A percentile compares a stretch with the other conserved stretches of the same genome.
phyloP scores from a whole-genome alignment of 1,140 invertebrate species.

The Nebria ingens region DNA sequence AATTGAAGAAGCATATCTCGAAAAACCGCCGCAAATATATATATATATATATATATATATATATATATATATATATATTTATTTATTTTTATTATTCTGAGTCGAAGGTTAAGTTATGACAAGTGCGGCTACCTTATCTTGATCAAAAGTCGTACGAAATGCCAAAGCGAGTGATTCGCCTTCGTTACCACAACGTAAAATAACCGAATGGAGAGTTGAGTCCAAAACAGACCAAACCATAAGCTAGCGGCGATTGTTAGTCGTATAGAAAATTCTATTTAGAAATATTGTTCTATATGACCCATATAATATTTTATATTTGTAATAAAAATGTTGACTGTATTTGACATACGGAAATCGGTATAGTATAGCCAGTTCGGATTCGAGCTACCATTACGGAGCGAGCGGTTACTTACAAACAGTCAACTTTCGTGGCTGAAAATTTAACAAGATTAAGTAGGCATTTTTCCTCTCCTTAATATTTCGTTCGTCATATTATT shows the following conservation, averaged over 20 bases:
- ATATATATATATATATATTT: too few relatives aligned
- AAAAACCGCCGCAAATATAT: slow-evolving; percentile 12
- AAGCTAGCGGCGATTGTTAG: background rate
- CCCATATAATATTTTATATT: slow-evolving; percentile 4
- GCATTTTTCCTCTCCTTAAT: too few relatives aligned
- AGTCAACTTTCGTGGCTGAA: too few relatives aligned
- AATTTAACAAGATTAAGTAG: too few relatives aligned
- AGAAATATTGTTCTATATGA: slow-evolving; percentile 6
- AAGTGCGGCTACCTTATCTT: slow-evolving; percentile 18
- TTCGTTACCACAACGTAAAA: too few relatives aligned
- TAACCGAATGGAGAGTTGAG: too few relatives aligned
- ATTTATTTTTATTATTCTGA: slow-evolving; percentile 38
- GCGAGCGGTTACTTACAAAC: too few relatives aligned
- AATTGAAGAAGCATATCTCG: background rate
- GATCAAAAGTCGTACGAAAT: too few relatives aligned
- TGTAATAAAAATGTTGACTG: background rate
- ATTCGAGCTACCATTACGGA: too few relatives aligned
- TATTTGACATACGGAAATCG: background rate
- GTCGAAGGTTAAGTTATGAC: slow-evolving; percentile 26
- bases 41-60: too few relatives aligned
- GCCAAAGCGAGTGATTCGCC: background rate
- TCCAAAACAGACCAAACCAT: too few relatives aligned
- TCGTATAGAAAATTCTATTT: slow-evolving; percentile 1
- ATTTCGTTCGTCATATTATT: background rate
- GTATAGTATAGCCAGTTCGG: too few relatives aligned